These are phyloP conservation scores for Drosophila mayri DNA, from an alignment of 1,140 invertebrate genomes.

Conservation along the genomic window DNA sequence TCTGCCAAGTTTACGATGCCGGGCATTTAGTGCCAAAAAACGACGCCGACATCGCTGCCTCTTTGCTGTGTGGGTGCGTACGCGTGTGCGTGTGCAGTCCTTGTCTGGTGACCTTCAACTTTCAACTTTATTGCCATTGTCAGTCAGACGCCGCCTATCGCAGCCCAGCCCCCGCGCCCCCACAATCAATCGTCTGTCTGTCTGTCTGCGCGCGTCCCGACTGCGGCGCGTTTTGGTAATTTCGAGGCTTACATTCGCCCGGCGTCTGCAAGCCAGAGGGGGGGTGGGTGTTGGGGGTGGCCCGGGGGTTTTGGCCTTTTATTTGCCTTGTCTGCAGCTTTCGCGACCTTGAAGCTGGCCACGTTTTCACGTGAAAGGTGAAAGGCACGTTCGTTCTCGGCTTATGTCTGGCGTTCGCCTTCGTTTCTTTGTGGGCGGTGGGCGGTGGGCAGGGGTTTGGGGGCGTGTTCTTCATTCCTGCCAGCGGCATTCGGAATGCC, in stretches of 20 bases:
- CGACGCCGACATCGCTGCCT: slow-evolving; percentile 55
- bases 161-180: neutral
- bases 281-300: neutral
- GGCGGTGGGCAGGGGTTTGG: neutral
- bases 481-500: slow-evolving; percentile 16
- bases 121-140: slow-evolving; percentile 83
- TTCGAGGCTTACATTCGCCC: slow-evolving; percentile 63
- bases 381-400: slow-evolving; percentile 73
- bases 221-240: slow-evolving; percentile 72
- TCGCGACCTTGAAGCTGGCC: slow-evolving; percentile 73
- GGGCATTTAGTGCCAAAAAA: slow-evolving; percentile 65
- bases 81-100: slow-evolving; percentile 34
- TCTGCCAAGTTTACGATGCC: slow-evolving; percentile 22
- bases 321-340: slow-evolving; percentile 65
- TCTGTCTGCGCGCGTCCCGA: slow-evolving; percentile 43
- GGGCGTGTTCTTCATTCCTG: slow-evolving; percentile 10
- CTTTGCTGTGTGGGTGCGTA: slow-evolving; percentile 11
- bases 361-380: slow-evolving; percentile 79
- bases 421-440: neutral
- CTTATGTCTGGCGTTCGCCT: slow-evolving; percentile 18
- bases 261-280: slow-evolving; percentile 11
- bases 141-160: slow-evolving; percentile 52
- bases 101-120: slow-evolving; percentile 83
- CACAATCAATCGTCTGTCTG: neutral
- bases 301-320: slow-evolving; percentile 30